Base-by-base conservation (phyloP, 1,140 invertebrate genomes). In the Drosophila bocki region DNA sequence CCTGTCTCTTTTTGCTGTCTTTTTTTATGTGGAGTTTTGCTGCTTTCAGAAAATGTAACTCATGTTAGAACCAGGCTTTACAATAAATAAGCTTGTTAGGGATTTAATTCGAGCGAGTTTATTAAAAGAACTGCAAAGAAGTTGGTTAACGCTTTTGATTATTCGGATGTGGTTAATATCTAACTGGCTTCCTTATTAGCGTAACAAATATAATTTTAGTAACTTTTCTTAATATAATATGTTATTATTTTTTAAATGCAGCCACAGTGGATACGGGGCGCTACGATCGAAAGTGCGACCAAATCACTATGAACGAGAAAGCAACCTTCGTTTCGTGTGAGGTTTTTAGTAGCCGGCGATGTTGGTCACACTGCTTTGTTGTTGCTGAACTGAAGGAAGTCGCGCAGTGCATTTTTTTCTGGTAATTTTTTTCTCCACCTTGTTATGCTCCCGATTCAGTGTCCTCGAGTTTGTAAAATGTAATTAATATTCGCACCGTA, bases 341-440 rank as follows among this genome's bases (percentile, higher is more conserved):
- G 35, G 53, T 26, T 15, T 56, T 37, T 15, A 33, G 6, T n/a
- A n/a, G 6, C n/a, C 32, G 17, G 17, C 11, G 19, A 57, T 35
- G 39, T 29, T 29, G 59, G 37, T 53, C 65, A 70, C 68, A 65
- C 68, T 56, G 68, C 59, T 68, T 57, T 39, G 63, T 70, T 79
- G 81, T 83, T 82, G 82, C 79, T 76, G 64, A 82, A 80, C 39
- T 72, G 69, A 70, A 82, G 67, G 80, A 80, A 86, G 67, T 86
- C 83, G 83, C 83, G 83, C 83, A 88, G 83, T 87, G 76, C 64
- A 88, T 87, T 87, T 83, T 86, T 87, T 88, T 87, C 83, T 87
- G 83, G 83, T 87, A 87, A 87, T 75, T 71, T 80, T 86, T 77
- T 83, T 82, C 51, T 80, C 45, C 65, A 77, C 67, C 35, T 71